Percentiles rank a stretch among this genome's conserved stretches.
These are phyloP conservation scores for Mus musculus DNA, from an alignment of 2,113 vertebrate species.

Conservation along the genomic window DNA sequence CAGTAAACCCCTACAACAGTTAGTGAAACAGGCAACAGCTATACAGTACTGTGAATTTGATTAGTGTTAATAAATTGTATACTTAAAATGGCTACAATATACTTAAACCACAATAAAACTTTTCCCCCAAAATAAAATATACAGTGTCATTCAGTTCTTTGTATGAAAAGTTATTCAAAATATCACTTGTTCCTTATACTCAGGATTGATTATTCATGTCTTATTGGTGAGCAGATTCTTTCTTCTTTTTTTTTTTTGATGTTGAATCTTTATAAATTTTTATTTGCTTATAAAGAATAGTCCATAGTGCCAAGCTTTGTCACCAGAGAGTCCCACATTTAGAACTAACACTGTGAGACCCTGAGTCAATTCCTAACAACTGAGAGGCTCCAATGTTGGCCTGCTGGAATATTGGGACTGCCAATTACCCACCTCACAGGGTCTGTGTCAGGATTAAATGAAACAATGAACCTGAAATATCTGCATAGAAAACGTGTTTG, in stretches of 20 bases:
- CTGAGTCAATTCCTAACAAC: neutral
- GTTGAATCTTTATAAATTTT: neutral
- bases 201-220: neutral
- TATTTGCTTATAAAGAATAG: neutral
- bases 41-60: neutral
- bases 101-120: neutral
- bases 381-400: neutral
- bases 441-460: neutral
- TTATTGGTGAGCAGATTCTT: neutral
- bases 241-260: neutral
- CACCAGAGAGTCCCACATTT: neutral
- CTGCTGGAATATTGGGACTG: neutral
- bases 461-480: neutral
- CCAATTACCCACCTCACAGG: neutral
- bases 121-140: neutral
- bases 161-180: neutral
- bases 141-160: conserved; percentile 4
- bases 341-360: neutral
- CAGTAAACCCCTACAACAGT: too few relatives aligned
- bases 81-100: neutral
- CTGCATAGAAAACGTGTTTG: neutral
- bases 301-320: neutral
- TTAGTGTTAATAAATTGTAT: neutral
- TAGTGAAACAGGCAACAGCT: neutral
- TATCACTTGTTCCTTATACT: neutral